A percentile compares a stretch with the other conserved stretches of the same genome.
Evolutionary conservation across 23 tunicate genomes (phyloP).

Genomic region (Ascidia mentula): DNA sequence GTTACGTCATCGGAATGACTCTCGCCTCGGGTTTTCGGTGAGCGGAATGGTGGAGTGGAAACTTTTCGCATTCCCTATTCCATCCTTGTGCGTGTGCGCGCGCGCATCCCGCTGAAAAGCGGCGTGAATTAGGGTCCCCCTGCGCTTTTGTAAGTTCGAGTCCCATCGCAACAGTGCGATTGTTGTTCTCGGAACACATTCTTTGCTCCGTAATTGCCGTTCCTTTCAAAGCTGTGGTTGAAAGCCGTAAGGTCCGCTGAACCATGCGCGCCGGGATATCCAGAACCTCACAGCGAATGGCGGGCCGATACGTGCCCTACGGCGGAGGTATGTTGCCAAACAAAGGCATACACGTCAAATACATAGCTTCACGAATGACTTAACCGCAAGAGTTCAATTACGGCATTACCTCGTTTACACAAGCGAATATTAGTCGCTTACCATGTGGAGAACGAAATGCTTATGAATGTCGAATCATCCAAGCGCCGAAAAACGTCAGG

Average conservation of each 20-base stretch:
- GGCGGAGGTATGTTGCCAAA: constrained; percentile 1
- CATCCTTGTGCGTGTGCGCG: not conserved
- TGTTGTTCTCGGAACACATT: constrained; percentile 2
- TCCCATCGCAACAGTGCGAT: constrained; percentile 12
- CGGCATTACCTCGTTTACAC: constrained; percentile 6
- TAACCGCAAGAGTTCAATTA: not conserved
- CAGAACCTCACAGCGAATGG: too few species aligned
- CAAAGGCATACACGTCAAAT: constrained; percentile 2
- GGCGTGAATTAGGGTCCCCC: not conserved
- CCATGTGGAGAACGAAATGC: not conserved
- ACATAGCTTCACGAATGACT: constrained; percentile 8
- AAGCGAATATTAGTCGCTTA: not conserved
- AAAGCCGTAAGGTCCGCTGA: not conserved
- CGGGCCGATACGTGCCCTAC: not conserved
- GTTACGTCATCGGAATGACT: constrained; percentile 10
- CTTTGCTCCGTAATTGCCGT: not conserved
- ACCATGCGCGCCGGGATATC: not conserved
- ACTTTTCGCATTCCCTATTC: too few species aligned
- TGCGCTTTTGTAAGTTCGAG: constrained; percentile 5
- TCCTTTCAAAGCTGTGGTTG: not conserved
- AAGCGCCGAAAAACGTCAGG: not conserved
- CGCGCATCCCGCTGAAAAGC: not conserved
- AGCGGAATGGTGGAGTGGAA: not conserved
- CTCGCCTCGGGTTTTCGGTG: constrained; percentile 9
- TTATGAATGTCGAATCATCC: not conserved